Percentiles rank a stretch among this genome's conserved stretches.
Evolutionary conservation across 1,140 invertebrate genomes (phyloP).

Genomic region (Ladona fulva): DNA sequence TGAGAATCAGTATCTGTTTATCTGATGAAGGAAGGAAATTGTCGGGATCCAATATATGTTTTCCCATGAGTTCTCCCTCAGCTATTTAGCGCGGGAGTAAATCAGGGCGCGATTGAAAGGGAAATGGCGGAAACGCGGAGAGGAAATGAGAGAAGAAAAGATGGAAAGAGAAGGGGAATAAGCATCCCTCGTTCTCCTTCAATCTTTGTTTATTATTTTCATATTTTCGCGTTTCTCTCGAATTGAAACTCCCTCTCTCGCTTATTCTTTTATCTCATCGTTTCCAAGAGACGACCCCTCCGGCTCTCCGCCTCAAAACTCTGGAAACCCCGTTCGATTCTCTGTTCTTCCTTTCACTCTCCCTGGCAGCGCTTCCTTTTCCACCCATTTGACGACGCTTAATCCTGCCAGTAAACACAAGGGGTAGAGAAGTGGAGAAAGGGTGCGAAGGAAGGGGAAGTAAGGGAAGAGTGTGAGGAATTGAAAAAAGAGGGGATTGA

Average conservation of each 20-base stretch:
- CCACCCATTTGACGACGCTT: neutral
- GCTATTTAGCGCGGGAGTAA: too few relatives aligned
- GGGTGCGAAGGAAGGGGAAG: neutral
- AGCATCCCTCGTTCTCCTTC: constrained; percentile 7
- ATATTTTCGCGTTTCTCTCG: neutral
- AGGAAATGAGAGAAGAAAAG: neutral
- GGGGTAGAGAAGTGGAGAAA: neutral
- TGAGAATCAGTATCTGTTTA: too few relatives aligned
- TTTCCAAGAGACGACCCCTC: neutral
- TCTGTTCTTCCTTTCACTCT: neutral
- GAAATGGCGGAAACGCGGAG: neutral
- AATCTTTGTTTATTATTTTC: neutral
- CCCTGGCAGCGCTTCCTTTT: neutral
- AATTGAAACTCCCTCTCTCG: neutral
- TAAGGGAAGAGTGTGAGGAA: neutral
- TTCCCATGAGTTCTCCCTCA: too few relatives aligned
- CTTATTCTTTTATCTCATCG: neutral
- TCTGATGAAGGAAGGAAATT: too few relatives aligned
- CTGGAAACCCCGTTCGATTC: neutral
- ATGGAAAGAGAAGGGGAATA: neutral
- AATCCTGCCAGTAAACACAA: neutral
- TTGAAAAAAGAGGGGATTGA: neutral
- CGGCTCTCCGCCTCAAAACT: too few relatives aligned
- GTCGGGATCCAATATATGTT: too few relatives aligned
- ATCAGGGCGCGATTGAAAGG: too few relatives aligned